These are phyloP conservation scores for Heliopora coerulea DNA, from an alignment of 92 coral and sea anemone species.

Conservation along the genomic window DNA sequence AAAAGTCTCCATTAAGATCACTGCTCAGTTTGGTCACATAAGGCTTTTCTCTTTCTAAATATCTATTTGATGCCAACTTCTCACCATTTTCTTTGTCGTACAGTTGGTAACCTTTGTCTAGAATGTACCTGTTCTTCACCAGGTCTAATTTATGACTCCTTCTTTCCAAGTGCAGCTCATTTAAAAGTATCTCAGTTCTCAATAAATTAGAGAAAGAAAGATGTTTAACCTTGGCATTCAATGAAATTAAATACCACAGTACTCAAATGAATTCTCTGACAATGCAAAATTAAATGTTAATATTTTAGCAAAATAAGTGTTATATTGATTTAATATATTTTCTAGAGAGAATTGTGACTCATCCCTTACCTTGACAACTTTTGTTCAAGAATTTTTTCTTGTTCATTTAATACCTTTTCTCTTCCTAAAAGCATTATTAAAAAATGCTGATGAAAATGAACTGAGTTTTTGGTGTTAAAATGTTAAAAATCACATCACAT, in stretches of 20 bases:
- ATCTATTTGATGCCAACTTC: not conserved
- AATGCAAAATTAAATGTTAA: not conserved
- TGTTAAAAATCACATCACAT: too few species aligned
- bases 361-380: constrained; percentile 74
- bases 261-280: not conserved
- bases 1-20: constrained; percentile 16
- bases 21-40: constrained; percentile 5
- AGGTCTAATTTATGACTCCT: constrained; percentile 28
- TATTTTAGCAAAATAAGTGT: not conserved
- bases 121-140: constrained; percentile 16
- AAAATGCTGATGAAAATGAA: not conserved
- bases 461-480: too few species aligned
- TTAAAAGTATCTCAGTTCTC: constrained; percentile 29
- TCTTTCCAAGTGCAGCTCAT: constrained; percentile 31
- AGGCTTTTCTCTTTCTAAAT: constrained; percentile 9
- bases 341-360: too few species aligned
- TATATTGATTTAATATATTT: too few species aligned
- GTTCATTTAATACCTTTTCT: constrained; percentile 65
- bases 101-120: constrained; percentile 16
- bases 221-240: too few species aligned
- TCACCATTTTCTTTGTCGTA: constrained; percentile 31
- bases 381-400: constrained; percentile 76
- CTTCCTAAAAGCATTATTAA: constrained; percentile 43
- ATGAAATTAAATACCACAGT: not conserved
- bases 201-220: not conserved